These are phyloP conservation scores for Bembecia ichneumoniformis DNA, from an alignment of 2,888 invertebrate genomes.

Conservation along the genomic window DNA sequence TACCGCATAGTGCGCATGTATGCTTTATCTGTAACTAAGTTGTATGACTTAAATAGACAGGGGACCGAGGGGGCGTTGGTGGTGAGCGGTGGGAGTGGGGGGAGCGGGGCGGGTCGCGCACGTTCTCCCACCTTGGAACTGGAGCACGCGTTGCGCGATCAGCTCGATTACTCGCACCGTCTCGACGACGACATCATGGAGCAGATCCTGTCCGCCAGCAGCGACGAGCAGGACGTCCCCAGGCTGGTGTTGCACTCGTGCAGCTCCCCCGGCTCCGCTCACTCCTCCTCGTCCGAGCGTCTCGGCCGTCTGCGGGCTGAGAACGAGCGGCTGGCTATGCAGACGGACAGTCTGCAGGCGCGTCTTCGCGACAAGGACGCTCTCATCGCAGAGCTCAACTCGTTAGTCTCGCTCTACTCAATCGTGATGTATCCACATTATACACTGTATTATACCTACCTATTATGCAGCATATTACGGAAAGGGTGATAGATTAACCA, in stretches of 20 bases:
- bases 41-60: too few relatives aligned
- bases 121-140: slow-evolving; percentile 62
- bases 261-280: slow-evolving; percentile 50
- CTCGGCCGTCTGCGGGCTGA: slow-evolving; percentile 35
- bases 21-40: too few relatives aligned
- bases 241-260: slow-evolving; percentile 44
- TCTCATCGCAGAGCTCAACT: slow-evolving; percentile 56
- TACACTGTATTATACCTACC: too few relatives aligned
- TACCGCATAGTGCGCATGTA: too few relatives aligned
- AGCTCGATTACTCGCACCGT: slow-evolving; percentile 54
- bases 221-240: slow-evolving; percentile 56
- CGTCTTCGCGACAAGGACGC: slow-evolving; percentile 57
- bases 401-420: slow-evolving; percentile 29
- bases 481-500: too few relatives aligned
- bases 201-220: slow-evolving; percentile 60
- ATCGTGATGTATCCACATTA: too few relatives aligned
- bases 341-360: slow-evolving; percentile 43
- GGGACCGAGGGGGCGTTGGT: slow-evolving; percentile 10
- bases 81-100: slow-evolving; percentile 14
- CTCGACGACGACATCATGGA: slow-evolving; percentile 60
- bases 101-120: slow-evolving; percentile 2
- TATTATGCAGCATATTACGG: too few relatives aligned
- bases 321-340: slow-evolving; percentile 46
- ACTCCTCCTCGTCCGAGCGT: slow-evolving; percentile 52
- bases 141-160: slow-evolving; percentile 51